Evolutionary conservation across 2,797 vertebrate species (phyloP), one percentile per base, ranked within the genome.

Genomic region (Darevskia mixta): DNA sequence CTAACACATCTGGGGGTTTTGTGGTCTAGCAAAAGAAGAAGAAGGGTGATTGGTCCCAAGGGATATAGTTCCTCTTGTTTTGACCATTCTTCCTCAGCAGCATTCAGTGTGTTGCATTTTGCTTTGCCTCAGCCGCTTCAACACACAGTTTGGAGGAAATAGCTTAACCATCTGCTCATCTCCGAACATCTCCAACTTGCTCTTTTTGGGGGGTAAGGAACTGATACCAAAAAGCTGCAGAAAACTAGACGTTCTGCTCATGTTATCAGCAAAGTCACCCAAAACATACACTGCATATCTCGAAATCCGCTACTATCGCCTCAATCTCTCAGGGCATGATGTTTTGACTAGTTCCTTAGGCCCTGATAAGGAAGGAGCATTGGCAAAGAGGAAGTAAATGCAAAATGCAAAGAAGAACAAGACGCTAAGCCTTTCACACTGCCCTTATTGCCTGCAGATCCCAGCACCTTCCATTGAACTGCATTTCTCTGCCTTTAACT

Each of bases 161-260:
- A 0, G 0, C 80, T 95, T 92, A n/a, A 87, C 91, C 91, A 92
- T 94, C 89, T 95, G 94, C 2, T 0, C 88, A 15, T 55, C 49
- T 15, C 88, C 88, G 88, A 79, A 73, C 72, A 41, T 64, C 43
- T 82, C 88, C 94, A 94, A 94, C 86, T 96, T 89, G 93, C 95
- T 94, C 91, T 90, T 94, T 94, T 92, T 83, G 0, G 8, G 32
- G 10, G 0, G 2, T 58, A 27, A 5, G 91, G 90, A 93, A 92
- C 93, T 93, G 92, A 94, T 93, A 90, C 81, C 0, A 0, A 87
- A 92, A 93, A 87, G 61, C 81, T 23, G 90, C 90, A 90, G 91
- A 85, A 90, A 83, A 80, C 1, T 23, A 69, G 27, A 7, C 1
- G 1, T 89, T 83, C 79, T 83, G 82, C 72, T 7, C 61, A 64